Conservation (phyloP, 2,113 vertebrate genomes). For the Epinephelus lanceolatus region DNA sequence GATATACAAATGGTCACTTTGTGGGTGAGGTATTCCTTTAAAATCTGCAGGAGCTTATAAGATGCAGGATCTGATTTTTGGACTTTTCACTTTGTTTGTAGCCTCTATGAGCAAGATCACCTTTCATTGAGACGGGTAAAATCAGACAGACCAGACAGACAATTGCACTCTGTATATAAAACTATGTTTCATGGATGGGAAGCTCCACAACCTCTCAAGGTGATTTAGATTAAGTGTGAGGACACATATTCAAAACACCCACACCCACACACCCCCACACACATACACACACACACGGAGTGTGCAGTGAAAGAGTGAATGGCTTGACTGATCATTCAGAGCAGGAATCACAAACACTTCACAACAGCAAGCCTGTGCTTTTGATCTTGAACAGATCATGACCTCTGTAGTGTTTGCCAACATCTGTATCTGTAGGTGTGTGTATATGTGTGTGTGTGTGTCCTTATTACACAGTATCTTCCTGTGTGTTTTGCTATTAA, state of each 20-base stretch:
- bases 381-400: not conserved
- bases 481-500: conserved; percentile 17
- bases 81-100: not conserved
- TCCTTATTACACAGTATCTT: not conserved
- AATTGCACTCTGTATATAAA: not conserved
- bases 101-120: not conserved
- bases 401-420: not conserved
- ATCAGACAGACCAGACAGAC: conserved; percentile 13
- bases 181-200: not conserved
- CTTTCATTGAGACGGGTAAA: conserved; percentile 24
- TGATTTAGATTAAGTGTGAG: conserved; percentile 14
- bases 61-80: not conserved
- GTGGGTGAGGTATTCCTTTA: no score
- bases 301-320: conserved; percentile 21
- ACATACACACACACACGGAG: not conserved
- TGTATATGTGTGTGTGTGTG: not conserved
- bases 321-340: conserved; percentile 19
- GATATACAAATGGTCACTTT: no score
- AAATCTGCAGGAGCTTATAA: not conserved
- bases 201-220: not conserved
- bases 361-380: conserved; percentile 11
- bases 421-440: not conserved
- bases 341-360: conserved; percentile 43
- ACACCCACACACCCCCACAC: not conserved
- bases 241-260: not conserved